Evolutionary conservation across 2,888 invertebrate genomes (phyloP), one percentile per base, ranked within the genome.

Genomic region (Selenia dentaria): DNA sequence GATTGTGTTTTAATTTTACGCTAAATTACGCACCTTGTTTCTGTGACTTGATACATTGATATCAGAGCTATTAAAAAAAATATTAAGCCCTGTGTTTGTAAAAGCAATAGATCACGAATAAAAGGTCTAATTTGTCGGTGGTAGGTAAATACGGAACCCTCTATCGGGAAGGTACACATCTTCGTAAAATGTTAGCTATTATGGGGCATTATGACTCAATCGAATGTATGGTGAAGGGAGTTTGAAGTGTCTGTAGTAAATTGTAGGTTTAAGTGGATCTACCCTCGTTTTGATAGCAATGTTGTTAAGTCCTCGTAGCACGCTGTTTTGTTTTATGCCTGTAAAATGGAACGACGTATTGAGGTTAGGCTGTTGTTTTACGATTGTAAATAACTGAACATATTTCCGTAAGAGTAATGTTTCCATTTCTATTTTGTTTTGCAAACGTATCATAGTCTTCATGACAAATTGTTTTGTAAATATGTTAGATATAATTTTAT

Each of bases 161-260:
- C 71, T 67, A 74, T 75, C 74, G 69, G 64, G 59, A 68, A 79
- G 62, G 79, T 64, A 81, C 73, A 83, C 79, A 78, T 79, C 79
- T 79, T 82, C 70, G 66, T 73, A 65, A 74, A 77, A 67, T 60
- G 72, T 60, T 58, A 64, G 62, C 70, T 69, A 74, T 78, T 79
- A 79, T 70, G 67, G 66, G 57, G 68, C 65, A 72, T 84, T 83
- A 89, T 87, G 85, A 81, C 88, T 89, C 85, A 84, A 89, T 89
- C 74, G 80, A 78, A 70, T 64, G 67, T 61, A 64, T 62, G 62
- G 62, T 67, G 68, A 67, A 73, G 70, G 74, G 72, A 74, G 71
- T 69, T 69, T 73, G 57, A 70, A 83, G 79, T 82, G 80, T 83
- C 80, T 79, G 72, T 60, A 65, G 67, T 64, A 86, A 83, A 85